Base-by-base conservation (phyloP, 2,888 invertebrate genomes). In the Dendrolimus pini region DNA sequence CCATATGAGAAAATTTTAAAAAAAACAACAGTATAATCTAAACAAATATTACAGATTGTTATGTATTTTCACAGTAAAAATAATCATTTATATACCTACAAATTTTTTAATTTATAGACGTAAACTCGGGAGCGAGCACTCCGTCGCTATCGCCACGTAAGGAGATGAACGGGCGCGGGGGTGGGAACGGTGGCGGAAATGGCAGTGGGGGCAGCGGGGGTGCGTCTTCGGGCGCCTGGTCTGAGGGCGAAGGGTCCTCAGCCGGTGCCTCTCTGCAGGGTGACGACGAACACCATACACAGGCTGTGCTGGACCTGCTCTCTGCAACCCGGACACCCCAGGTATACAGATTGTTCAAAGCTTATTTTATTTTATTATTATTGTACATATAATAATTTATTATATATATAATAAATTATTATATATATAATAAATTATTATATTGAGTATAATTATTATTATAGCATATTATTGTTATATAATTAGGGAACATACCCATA, bases 181-280 rank as follows among this genome's bases (percentile, higher is more conserved):
- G 69, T 68, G 64, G 72, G 1, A 92, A 85, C 58, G 84, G 77
- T 77, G 91, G 73, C 2, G 92, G 85, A 30, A 30, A 30, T 30
- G 92, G 85, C 58, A 85, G 77, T 77, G 91, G 73, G 2, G 92
- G 85, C 59, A 85, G 78, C 77, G 91, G 83, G 75, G 92, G 77
- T 71, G 93, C 93, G 66, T 94, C 94, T n/a, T 94, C 94, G n/a
- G 94, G 94, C 53, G 88, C 85, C 8, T 89, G 89, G 87, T 95
- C 95, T 61, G 95, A 95, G 82, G 95, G 95, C 60, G 95, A 95
- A 71, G 95, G 95, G 71, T 93, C 94, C 61, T 94, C 94, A 55
- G 94, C 95, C 65, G 92, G 94, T 66, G 93, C 94, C 65, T 94
- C 94, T 56, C 93, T 95, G 71, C 92, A 94, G 62, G 94, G 94